Percentiles rank a stretch among this genome's conserved stretches.
Conservation (phyloP, 2,888 invertebrate species). For the Campoletis raptor region DNA sequence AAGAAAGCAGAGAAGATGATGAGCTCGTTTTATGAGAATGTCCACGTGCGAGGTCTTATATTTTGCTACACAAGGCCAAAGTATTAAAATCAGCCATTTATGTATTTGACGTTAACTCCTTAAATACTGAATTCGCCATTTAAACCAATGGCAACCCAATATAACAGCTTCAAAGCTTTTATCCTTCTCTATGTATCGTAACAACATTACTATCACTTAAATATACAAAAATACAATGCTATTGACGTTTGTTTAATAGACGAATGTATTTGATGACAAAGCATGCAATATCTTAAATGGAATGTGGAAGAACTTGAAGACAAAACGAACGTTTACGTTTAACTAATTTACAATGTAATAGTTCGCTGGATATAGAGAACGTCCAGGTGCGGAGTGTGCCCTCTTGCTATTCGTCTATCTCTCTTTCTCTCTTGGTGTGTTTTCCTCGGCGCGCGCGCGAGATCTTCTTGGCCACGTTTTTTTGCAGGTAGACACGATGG, state of each 20-base stretch:
- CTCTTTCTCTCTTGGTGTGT: slow-evolving; percentile 21
- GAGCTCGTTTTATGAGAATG: too few relatives aligned
- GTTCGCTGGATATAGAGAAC: slow-evolving; percentile 47
- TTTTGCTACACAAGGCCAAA: too few relatives aligned
- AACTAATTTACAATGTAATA: slow-evolving; percentile 54
- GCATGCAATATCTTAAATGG: slow-evolving; percentile 11
- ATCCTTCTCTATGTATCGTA: too few relatives aligned
- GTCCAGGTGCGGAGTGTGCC: slow-evolving; percentile 60
- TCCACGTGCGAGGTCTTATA: too few relatives aligned
- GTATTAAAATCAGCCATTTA: too few relatives aligned
- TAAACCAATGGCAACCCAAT: too few relatives aligned
- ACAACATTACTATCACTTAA: background rate
- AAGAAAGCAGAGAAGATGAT: too few relatives aligned
- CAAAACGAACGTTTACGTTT: background rate
- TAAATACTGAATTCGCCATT: too few relatives aligned
- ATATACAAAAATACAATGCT: too few relatives aligned
- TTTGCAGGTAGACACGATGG: slow-evolving; percentile 75
- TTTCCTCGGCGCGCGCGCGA: slow-evolving; percentile 52
- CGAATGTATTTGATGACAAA: slow-evolving; percentile 5
- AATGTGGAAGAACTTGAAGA: slow-evolving; percentile 15
- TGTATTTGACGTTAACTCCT: too few relatives aligned
- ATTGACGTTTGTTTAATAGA: background rate
- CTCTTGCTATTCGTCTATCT: slow-evolving; percentile 2
- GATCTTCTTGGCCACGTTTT: slow-evolving; percentile 69
- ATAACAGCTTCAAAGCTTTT: too few relatives aligned